Evolutionary conservation across 2,888 invertebrate species (phyloP), one percentile per base, ranked within the genome.

Genomic region (Luperina testacea): DNA sequence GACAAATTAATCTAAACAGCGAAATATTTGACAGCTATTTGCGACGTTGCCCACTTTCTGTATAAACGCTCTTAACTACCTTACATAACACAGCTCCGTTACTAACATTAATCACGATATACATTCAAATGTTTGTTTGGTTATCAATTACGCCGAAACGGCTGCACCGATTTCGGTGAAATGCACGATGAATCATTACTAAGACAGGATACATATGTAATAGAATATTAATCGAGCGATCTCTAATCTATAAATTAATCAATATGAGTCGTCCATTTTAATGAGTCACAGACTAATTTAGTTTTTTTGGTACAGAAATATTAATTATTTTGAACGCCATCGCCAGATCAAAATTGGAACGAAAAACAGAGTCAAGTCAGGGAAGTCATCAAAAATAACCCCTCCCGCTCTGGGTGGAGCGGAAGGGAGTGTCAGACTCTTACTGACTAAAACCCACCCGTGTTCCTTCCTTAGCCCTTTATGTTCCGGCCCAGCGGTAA

Each of bases 101-200:
- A 64, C 45, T 11, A 45, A 15, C 3, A 67, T 76, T n/a, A 1
- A 48, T 27, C 68, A 77, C 32, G 32, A 77, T 72, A 59, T 32
- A 45, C 24, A 64, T 51, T 48, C 15, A 45, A 45, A 72, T 63
- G 32, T 67, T 59, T 63, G 45, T 75, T 65, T 65, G 9, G 45
- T 48, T 72, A 79, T 72, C n/a, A 24, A 48, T 59, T 20, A 42
- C 71, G 59, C 48, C 59, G 59, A 83, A 84, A 75, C 61, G 1
- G 24, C 24, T 24, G 13, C 38, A 79, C 2, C 15, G 7, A 75
- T 75, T 84, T 84, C 75, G 69, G 65, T 84, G 69, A 83, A 83
- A 75, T 75, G 59, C 13, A 17, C 42, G 53, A 75, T 79, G 84
- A 84, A 20, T 84, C 75, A 84, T 80, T 8, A 32, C 69, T 63